These are phyloP conservation scores for Mugil cephalus DNA, from an alignment of 2,113 vertebrate genomes.

Conservation along the genomic window DNA sequence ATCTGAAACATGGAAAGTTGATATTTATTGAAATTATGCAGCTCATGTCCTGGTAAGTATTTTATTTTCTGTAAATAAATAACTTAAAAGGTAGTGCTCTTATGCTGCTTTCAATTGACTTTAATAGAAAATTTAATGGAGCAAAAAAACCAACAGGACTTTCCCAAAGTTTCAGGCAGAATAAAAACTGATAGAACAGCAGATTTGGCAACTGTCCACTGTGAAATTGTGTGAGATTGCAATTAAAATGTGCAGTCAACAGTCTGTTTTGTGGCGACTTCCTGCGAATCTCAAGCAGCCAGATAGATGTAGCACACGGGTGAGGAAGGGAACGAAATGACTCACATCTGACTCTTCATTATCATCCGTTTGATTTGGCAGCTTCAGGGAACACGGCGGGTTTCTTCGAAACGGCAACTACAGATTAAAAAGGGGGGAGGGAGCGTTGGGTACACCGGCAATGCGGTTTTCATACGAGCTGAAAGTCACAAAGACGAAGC, in stretches of 20 bases:
- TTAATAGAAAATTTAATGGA: neutral
- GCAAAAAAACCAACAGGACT: neutral
- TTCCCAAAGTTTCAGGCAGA: neutral
- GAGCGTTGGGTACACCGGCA: neutral
- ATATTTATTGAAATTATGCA: neutral
- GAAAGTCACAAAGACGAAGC: no score
- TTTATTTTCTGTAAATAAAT: no score
- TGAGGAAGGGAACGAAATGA: neutral
- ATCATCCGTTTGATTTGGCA: slow-evolving; percentile 60
- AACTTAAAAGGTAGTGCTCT: no score
- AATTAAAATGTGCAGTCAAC: neutral
- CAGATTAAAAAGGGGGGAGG: slow-evolving; percentile 6
- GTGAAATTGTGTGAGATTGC: slow-evolving; percentile 14
- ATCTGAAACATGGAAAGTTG: neutral
- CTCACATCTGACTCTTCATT: slow-evolving; percentile 69
- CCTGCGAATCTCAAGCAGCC: neutral
- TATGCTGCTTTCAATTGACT: no score
- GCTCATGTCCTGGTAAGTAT: no score
- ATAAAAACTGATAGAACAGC: neutral
- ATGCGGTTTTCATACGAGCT: no score
- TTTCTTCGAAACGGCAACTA: slow-evolving; percentile 59
- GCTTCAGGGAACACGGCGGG: slow-evolving; percentile 72
- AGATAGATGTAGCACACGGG: neutral
- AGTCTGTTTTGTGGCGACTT: neutral
- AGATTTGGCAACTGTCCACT: neutral